Conservation (phyloP, 2,797 vertebrate species). For the Leptatherina wallacei region DNA sequence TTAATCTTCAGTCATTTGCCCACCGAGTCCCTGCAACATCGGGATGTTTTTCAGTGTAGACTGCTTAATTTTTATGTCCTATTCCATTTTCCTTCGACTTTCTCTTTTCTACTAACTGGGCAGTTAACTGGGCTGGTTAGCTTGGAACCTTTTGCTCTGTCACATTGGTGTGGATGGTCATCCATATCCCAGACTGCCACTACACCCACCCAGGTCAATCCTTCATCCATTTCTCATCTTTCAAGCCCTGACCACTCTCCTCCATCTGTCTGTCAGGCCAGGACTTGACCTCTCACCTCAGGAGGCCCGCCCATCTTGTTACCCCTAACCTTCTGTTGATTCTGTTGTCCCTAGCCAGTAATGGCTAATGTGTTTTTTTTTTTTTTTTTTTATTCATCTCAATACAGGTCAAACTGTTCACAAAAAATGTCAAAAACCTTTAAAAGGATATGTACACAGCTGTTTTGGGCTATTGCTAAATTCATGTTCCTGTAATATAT, state of each 20-base stretch:
- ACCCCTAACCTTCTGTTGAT: constrained; percentile 68
- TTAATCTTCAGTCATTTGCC: background rate
- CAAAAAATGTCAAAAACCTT: constrained; percentile 2
- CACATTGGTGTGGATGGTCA: constrained; percentile 62
- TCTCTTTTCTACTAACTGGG: background rate
- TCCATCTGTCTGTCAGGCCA: constrained; percentile 76
- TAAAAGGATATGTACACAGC: background rate
- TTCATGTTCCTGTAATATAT: constrained; percentile 3
- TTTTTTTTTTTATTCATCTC: constrained; percentile 15
- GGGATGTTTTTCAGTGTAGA: background rate
- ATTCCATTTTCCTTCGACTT: background rate
- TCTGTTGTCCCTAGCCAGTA: constrained; percentile 64
- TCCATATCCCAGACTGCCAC: constrained; percentile 75
- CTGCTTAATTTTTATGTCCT: background rate
- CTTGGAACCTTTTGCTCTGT: constrained; percentile 34
- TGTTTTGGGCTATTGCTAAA: background rate
- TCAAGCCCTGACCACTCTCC: constrained; percentile 70
- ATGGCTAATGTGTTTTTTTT: constrained; percentile 32
- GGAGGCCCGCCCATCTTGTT: constrained; percentile 72
- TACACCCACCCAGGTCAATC: constrained; percentile 59
- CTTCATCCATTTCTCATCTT: constrained; percentile 71
- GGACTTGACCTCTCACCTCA: constrained; percentile 78
- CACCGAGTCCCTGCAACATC: background rate
- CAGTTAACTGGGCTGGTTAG: constrained; percentile 16
- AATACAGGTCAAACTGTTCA: background rate